Base-by-base conservation (phyloP, 2,797 vertebrate species). In the Phrynocephalus guinanensis region DNA sequence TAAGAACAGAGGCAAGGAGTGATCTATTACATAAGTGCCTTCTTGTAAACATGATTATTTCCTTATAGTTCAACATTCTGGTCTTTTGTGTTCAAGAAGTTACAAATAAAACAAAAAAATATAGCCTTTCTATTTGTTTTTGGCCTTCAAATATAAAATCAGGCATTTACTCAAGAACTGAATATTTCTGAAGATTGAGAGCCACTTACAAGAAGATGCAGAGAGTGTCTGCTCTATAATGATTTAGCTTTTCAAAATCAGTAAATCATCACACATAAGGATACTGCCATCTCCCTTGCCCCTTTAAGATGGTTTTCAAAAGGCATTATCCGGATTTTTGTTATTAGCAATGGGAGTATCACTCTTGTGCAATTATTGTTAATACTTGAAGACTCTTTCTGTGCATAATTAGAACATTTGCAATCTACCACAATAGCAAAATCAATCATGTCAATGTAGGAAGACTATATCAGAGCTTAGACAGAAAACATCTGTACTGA, bases 241-340 rank as follows among this genome's bases (percentile, higher is more conserved):
- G 79, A 90, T 89, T 90, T 83, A 91, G 50, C 79, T 84, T 66
- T 56, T 52, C 83, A 86, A 92, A 94, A 92, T 83, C 38, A 91
- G 88, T 79, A 92, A 72, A 91, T 84, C 73, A 67, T 75, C 63
- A 26, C 50, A 24, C 77, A 84, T 0, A 85, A 90, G 87, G 16
- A 85, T 30, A 92, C 22, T 83, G 86, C 33, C 80, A 79, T 30
- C 73, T 76, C 84, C 92, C 60, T 9, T 88, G 91, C 77, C 38
- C 2, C 77, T 88, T 10, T 20, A 77, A 85, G 86, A n/a, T 1
- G 63, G 79, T 4, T 79, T 91, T 30, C 89, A 85, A n/a, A 91
- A 86, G 48, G 30, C 48, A 89, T 52, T 60, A 48, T 71, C 82
- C 90, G 87, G 80, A 76, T 63, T 93, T 91, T 79, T 79, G 83